These are phyloP conservation scores for Melanostoma mellinum DNA, from an alignment of 2,888 invertebrate genomes.

Conservation along the genomic window DNA sequence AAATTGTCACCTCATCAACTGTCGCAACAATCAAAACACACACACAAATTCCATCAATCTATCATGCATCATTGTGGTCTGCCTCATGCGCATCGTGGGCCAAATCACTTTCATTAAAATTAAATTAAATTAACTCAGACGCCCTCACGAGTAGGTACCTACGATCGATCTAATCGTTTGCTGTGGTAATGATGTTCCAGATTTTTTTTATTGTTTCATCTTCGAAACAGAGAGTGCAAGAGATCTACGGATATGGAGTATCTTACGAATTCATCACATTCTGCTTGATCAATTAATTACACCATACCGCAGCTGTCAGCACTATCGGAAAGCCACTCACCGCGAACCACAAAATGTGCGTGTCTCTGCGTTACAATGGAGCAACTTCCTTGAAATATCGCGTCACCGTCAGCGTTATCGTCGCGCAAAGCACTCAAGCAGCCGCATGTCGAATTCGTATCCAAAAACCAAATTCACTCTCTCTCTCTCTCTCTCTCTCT, in stretches of 20 bases:
- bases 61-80: slow-evolving; percentile 11
- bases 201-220: slow-evolving; percentile 42
- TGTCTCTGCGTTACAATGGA: slow-evolving; percentile 40
- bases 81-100: neutral
- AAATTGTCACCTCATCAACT: slow-evolving; percentile 72
- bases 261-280: slow-evolving; percentile 46
- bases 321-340: slow-evolving; percentile 34
- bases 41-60: slow-evolving; percentile 36
- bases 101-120: slow-evolving; percentile 48
- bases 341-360: slow-evolving; percentile 59
- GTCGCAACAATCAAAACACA: slow-evolving; percentile 65
- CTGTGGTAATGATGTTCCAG: slow-evolving; percentile 42
- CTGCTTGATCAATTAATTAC: slow-evolving; percentile 72
- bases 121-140: slow-evolving; percentile 40
- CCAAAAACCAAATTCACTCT: slow-evolving; percentile 29
- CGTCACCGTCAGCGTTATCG: neutral
- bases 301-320: slow-evolving; percentile 63
- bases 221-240: neutral
- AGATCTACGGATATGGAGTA: slow-evolving; percentile 34
- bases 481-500: slow-evolving; percentile 23
- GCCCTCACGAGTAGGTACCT: slow-evolving; percentile 16
- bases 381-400: slow-evolving; percentile 59
- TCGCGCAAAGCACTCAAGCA: slow-evolving; percentile 32
- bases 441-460: slow-evolving; percentile 23
- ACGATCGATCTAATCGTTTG: slow-evolving; percentile 27